Evolutionary conservation across 2,113 vertebrate genomes (phyloP).

Genomic region (Nesoenas mayeri): DNA sequence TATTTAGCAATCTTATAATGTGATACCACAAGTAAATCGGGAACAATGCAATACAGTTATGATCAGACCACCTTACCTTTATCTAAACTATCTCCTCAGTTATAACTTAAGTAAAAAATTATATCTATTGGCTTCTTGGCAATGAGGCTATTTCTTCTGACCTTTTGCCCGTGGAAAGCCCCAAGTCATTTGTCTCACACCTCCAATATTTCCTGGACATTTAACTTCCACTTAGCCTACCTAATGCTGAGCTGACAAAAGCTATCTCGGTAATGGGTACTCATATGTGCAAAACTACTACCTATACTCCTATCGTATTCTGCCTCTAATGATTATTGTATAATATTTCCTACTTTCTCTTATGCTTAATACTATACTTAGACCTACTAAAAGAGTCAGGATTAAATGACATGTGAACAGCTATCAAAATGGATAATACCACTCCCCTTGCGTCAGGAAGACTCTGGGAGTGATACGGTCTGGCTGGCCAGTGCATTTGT

Average conservation of each 20-base stretch:
- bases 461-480: not conserved
- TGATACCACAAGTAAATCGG: not conserved
- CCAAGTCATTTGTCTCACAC: constrained; percentile 26
- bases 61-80: not conserved
- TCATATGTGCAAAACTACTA: constrained; percentile 16
- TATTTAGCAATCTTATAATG: not conserved
- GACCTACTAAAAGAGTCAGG: constrained; percentile 50
- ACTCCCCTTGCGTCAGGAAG: not conserved
- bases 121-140: not conserved
- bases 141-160: constrained; percentile 23
- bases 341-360: constrained; percentile 58
- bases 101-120: not conserved
- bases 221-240: constrained; percentile 51
- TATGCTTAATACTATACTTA: constrained; percentile 58
- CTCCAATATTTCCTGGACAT: constrained; percentile 53
- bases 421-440: constrained; percentile 28
- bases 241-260: constrained; percentile 66
- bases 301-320: constrained; percentile 54
- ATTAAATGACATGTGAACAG: constrained; percentile 60
- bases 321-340: constrained; percentile 53
- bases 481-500: not conserved
- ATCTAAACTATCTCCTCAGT: not conserved
- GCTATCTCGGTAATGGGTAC: constrained; percentile 55
- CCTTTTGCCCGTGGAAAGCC: constrained; percentile 26
- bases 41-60: not conserved